Base-by-base conservation (phyloP, 2,888 invertebrate species). In the Formica aserva region DNA sequence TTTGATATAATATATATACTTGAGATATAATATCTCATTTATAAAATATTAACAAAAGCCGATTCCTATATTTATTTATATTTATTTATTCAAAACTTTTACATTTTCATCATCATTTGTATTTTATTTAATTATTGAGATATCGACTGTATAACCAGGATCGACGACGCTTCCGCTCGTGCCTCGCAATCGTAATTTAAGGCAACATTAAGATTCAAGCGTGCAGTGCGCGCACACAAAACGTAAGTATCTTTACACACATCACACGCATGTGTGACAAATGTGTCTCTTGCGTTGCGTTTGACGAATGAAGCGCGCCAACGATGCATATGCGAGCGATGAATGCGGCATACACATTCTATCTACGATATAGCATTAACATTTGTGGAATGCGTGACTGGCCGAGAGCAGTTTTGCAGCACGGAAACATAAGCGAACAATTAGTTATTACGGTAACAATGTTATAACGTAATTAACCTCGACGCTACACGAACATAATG, bases 191-290 rank as follows among this genome's bases (percentile, higher is more conserved):
- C 83, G 78, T 87, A 82, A 82, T 76, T 84, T 86, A 81, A 82
- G 76, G 41, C 67, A 86, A 82, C 75, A 80, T 80, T 48, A 67
- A 85, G 67, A 75, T 76, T 63, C 62, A 72, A 18, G 41, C 67
- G 60, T 60, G 84, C 41, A 32, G 45, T 38, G 78, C 55, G 55
- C 83, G 66, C 55, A 22, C 32, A 15, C 52, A 15, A 60, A 55
- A 83, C 83, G 82, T 87, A 87, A 86, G 85, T 87, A 87, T 69
- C 75, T 32, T 38, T 84, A 57, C 41, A 80, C 74, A 74, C 75
- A 63, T 29, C 76, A 75, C 83, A 87, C 89, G 88, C 88, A 87
- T 88, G 88, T 75, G 84, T 83, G 82, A 85, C 82, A 71, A 69
- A 62, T 78, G 41, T 78, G 41, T 69, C 67, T 78, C 41, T 78